Conservation (phyloP, 2,888 invertebrate species). For the Pterobdella sp. region DNA sequence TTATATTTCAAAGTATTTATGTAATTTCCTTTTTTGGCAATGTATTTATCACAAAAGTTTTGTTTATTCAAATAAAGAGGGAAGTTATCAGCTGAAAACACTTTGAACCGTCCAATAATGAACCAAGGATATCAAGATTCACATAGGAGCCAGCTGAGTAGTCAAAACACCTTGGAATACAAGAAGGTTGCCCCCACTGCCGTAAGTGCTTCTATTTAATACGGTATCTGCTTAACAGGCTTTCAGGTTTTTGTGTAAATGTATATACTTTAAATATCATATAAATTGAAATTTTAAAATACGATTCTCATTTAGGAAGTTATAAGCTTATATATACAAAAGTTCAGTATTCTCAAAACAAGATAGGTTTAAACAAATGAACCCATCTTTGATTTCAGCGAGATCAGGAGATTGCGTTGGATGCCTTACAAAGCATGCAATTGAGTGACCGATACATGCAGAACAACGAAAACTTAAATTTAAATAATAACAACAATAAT, state of each 20-base stretch:
- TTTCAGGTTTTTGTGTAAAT: too few species aligned
- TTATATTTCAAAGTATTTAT: too few species aligned
- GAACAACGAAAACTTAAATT: conserved; percentile 19
- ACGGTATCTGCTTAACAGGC: too few species aligned
- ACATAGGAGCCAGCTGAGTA: background rate
- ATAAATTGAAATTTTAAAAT: too few species aligned
- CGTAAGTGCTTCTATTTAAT: too few species aligned
- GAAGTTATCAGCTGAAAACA: conserved; percentile 36
- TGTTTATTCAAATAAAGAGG: conserved; percentile 15
- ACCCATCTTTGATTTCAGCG: background rate
- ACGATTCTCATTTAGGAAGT: too few species aligned
- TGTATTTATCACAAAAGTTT: too few species aligned
- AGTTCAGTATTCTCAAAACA: too few species aligned
- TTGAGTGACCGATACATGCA: conserved; percentile 2
- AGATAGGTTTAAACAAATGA: background rate
- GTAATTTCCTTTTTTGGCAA: too few species aligned
- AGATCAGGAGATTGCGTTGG: conserved; percentile 11
- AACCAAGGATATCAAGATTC: conserved; percentile 31
- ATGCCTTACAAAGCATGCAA: conserved; percentile 20
- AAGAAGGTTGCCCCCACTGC: background rate
- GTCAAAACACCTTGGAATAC: background rate
- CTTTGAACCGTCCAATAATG: conserved; percentile 38
- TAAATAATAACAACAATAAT: background rate
- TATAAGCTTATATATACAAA: too few species aligned
- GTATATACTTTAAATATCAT: too few species aligned